phyloP scores from a whole-genome alignment of 2,797 vertebrate species.

The Sarcoramphus papa region DNA sequence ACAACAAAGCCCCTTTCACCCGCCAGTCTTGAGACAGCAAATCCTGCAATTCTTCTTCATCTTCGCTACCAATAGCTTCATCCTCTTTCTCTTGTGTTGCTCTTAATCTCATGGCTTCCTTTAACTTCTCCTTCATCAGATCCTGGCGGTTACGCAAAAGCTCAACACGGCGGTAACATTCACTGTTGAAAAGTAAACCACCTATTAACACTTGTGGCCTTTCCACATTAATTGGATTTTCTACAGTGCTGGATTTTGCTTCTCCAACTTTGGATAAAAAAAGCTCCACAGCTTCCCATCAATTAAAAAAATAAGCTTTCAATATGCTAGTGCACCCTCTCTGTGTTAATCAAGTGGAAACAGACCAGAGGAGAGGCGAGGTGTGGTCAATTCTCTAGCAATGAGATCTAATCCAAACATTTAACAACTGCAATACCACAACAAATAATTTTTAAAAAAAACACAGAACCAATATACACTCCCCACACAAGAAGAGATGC shows the following conservation, averaged over 20 bases:
- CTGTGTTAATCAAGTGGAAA: not conserved
- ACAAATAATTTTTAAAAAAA: not conserved
- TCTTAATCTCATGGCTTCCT: conserved; percentile 63
- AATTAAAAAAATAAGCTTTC: not conserved
- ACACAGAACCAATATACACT: not conserved
- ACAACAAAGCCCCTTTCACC: conserved; percentile 90
- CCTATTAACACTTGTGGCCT: not conserved
- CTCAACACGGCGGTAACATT: conserved; percentile 91
- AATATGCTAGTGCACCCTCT: not conserved
- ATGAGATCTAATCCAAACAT: not conserved
- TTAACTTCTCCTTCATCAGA: conserved; percentile 75
- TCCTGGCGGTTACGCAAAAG: conserved; percentile 86
- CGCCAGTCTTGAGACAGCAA: conserved; percentile 91
- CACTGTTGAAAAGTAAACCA: conserved; percentile 53
- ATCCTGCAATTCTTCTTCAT: conserved; percentile 89
- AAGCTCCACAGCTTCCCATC: not conserved
- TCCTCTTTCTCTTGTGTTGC: conserved; percentile 69
- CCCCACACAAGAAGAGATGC: not conserved
- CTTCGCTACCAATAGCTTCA: conserved; percentile 77
- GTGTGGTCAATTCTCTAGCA: not conserved
- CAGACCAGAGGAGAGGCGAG: not conserved
- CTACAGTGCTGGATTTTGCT: not conserved
- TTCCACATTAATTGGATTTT: not conserved
- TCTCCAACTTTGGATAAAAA: not conserved
- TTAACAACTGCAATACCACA: not conserved